Percentiles rank a stretch among this genome's conserved stretches.
These are phyloP conservation scores for Machimus rusticus DNA, from an alignment of 2,888 invertebrate genomes.

Conservation along the genomic window DNA sequence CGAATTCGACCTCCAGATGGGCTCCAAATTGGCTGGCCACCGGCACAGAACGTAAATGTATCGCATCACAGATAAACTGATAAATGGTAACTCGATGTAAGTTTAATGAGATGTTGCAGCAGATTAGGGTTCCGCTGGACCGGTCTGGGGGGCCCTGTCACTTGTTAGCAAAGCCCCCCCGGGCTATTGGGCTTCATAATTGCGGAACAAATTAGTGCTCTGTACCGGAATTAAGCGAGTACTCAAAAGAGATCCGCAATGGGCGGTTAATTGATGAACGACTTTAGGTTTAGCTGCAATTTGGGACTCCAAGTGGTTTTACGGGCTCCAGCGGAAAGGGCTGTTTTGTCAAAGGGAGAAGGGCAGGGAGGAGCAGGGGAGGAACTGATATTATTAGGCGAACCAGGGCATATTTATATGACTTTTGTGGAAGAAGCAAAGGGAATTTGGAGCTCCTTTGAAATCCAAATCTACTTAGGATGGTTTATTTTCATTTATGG, in stretches of 20 bases:
- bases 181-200: constrained; percentile 11
- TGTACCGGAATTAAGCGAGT: neutral
- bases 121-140: neutral
- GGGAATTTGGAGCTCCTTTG: neutral
- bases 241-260: neutral
- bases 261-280: neutral
- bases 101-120: constrained; percentile 27
- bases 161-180: neutral
- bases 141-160: neutral
- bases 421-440: neutral
- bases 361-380: neutral
- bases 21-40: neutral
- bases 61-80: neutral
- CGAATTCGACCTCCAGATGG: neutral
- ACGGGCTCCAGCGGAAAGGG: neutral
- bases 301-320: neutral
- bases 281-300: neutral
- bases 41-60: neutral
- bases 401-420: neutral
- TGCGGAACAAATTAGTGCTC: neutral
- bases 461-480: neutral
- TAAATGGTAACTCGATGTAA: constrained; percentile 13
- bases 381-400: neutral
- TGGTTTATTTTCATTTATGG: neutral
- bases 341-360: neutral